Evolutionary conservation across 2,113 vertebrate species (phyloP).

Genomic region (Cololabis saira): DNA sequence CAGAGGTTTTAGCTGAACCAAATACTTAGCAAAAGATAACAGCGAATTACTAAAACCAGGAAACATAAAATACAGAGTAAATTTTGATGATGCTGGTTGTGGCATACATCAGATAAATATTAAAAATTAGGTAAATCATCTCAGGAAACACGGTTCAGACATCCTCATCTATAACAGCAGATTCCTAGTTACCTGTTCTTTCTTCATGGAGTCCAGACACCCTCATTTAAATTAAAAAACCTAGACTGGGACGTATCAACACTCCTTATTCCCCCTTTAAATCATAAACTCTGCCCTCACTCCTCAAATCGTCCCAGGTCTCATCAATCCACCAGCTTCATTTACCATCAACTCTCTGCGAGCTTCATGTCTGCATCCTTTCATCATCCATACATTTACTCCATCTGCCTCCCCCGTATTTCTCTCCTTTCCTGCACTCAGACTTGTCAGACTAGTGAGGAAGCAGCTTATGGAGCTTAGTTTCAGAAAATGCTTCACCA

Average conservation of each 20-base stretch:
- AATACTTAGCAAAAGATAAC: too few relatives aligned
- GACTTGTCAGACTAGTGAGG: slow-evolving; percentile 42
- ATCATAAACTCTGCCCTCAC: slow-evolving; percentile 33
- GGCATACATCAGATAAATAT: too few relatives aligned
- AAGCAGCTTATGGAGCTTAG: slow-evolving; percentile 71
- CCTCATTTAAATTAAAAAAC: slow-evolving; percentile 45
- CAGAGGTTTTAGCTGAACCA: too few relatives aligned
- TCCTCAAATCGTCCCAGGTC: slow-evolving; percentile 11
- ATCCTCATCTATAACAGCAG: slow-evolving; percentile 38
- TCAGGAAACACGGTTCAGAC: slow-evolving; percentile 29
- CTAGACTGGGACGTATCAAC: slow-evolving; percentile 35
- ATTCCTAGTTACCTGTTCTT: too few relatives aligned
- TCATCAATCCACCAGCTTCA: not conserved
- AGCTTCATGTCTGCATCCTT: slow-evolving; percentile 6
- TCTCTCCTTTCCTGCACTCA: slow-evolving; percentile 8
- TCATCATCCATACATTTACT: slow-evolving; percentile 22
- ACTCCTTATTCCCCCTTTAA: slow-evolving; percentile 1
- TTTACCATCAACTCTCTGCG: not conserved
- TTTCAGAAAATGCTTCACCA: slow-evolving; percentile 44
- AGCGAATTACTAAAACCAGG: too few relatives aligned
- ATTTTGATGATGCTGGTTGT: too few relatives aligned
- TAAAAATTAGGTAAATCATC: too few relatives aligned
- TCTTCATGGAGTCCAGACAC: slow-evolving; percentile 36
- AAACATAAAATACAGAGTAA: too few relatives aligned
- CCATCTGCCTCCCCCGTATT: not conserved